Base-by-base conservation (phyloP, 2,113 vertebrate genomes). In the Agapornis roseicollis region DNA sequence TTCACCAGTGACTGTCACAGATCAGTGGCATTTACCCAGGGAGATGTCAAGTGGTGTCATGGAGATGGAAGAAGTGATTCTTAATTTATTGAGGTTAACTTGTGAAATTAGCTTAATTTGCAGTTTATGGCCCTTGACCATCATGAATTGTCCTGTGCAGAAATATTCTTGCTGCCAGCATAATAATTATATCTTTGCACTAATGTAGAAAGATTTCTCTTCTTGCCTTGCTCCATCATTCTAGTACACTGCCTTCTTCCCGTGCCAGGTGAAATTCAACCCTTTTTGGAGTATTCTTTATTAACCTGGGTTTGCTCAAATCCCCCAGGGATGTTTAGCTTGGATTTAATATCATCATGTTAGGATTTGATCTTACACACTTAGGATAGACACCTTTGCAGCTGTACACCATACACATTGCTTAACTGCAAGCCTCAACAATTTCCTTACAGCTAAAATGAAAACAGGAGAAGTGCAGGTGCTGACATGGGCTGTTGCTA, bases 41-140 rank as follows among this genome's bases (percentile, higher is more conserved):
- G 42, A 83, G 33, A 81, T 77, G 73, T 72, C 61, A 68, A 89
- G 39, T 49, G 80, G 31, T 93, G 87, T 66, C 86, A 77, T 7
- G 11, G 47, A 95, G 69, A 64, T 78, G 42, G 74, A 88, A 91
- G 78, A 83, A 85, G 41, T 46, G 39, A 66, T 71, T 84, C 74
- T 88, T 95, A 80, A 85, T 96, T 97, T 89, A 90, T 89, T 77
- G 80, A 90, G 92, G 83, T 94, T 97, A 96, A 97, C 39, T 89
- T 84, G 27, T 74, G 41, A 93, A 94, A 90, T 96, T 94, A 93
- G 82, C 25, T 49, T 87, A 89, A 96, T 86, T 92, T 90, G 35
- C 41, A 88, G 17, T 90, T 94, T 92, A 89, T 94, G 47, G 71
- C 49, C 81, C 81, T 96, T 95, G 85, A 92, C 80, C 39, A 89